These are phyloP conservation scores for Hydrophis major DNA, from an alignment of 2,797 vertebrate species.

Conservation along the genomic window DNA sequence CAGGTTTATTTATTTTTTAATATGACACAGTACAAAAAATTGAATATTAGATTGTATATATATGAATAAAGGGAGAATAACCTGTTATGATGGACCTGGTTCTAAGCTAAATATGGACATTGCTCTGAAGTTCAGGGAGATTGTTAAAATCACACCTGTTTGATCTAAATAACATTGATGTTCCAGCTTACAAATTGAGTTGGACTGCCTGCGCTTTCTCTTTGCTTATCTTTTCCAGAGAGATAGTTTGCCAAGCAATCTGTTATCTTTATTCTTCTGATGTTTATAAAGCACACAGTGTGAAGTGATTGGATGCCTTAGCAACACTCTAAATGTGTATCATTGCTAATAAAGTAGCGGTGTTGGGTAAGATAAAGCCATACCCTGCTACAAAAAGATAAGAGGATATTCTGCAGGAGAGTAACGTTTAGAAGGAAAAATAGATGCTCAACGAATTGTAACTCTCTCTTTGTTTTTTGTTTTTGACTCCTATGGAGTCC, in stretches of 20 bases:
- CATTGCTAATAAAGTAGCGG: slow-evolving; percentile 51
- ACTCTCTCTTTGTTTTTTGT: not conserved
- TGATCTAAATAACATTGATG: not conserved
- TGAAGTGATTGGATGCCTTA: slow-evolving; percentile 40
- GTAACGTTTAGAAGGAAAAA: not conserved
- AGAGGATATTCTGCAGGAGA: slow-evolving; percentile 26
- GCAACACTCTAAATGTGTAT: slow-evolving; percentile 13
- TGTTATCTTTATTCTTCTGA: slow-evolving; percentile 54
- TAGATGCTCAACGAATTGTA: slow-evolving; percentile 25
- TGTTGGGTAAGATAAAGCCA: slow-evolving; percentile 46
- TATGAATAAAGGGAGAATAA: not conserved
- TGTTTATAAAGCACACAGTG: slow-evolving; percentile 46
- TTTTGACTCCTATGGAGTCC: not conserved
- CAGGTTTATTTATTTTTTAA: not conserved
- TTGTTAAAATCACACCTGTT: not conserved
- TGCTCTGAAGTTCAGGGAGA: not conserved
- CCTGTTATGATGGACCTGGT: not conserved
- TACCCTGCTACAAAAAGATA: slow-evolving; percentile 48
- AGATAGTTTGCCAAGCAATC: slow-evolving; percentile 60
- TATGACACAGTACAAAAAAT: not conserved
- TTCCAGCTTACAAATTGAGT: not conserved
- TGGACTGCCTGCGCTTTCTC: not conserved
- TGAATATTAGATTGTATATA: not conserved
- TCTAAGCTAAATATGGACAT: not conserved
- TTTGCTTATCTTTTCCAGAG: slow-evolving; percentile 35